phyloP scores from a whole-genome alignment of 2,797 vertebrate genomes.

The Crypturellus tataupa region DNA sequence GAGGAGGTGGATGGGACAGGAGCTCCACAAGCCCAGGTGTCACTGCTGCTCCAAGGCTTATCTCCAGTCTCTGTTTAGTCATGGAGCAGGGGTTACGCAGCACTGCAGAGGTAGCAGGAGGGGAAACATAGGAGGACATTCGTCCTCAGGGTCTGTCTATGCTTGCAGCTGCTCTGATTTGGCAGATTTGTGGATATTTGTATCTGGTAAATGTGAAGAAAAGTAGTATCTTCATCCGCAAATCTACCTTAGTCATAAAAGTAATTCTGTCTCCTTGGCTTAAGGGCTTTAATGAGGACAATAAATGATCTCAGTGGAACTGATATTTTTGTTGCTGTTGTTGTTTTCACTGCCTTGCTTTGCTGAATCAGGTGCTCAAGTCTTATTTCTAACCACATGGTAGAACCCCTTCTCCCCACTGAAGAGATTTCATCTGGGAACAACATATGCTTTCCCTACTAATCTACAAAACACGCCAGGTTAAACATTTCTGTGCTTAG shows the following conservation, averaged over 20 bases:
- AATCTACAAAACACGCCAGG: background rate
- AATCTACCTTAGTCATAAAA: background rate
- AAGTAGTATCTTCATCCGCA: background rate
- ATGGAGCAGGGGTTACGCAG: background rate
- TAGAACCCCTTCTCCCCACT: background rate
- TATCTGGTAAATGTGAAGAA: background rate
- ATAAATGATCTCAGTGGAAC: constrained; percentile 1
- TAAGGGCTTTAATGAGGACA: constrained; percentile 16
- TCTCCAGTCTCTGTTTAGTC: fast-evolving
- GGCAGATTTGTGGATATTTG: background rate
- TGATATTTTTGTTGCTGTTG: background rate
- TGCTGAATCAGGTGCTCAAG: background rate
- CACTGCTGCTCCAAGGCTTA: fast-evolving
- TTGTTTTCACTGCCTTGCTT: background rate
- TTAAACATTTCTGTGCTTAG: constrained; percentile 12
- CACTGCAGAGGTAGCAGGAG: background rate
- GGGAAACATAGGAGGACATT: too few species aligned
- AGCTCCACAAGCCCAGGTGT: background rate
- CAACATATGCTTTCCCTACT: background rate
- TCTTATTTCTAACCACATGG: background rate
- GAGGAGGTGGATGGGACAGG: background rate
- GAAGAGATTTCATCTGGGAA: constrained; percentile 4
- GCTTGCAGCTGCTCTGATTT: background rate
- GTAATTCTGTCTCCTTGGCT: background rate
- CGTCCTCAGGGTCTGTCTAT: background rate